Base-by-base conservation (phyloP, 2,113 vertebrate genomes). In the Pachyramphus minor region DNA sequence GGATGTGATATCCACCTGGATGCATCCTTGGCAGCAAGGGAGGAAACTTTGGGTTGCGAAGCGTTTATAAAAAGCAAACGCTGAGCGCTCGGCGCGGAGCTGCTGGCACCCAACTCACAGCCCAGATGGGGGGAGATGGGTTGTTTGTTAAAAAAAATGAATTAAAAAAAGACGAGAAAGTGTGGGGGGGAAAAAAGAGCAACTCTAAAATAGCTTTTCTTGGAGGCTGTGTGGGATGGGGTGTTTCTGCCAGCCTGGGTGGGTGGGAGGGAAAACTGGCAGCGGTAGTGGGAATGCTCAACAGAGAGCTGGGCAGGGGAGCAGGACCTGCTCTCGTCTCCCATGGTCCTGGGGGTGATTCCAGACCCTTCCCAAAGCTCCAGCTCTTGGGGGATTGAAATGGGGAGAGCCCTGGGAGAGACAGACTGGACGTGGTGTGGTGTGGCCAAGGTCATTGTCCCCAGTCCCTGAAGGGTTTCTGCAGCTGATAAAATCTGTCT, bases 71-170 rank as follows among this genome's bases (percentile, higher is more conserved):
- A 92, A 89, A 89, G 85, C 90, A 56, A 82, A 35, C 8, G 44
- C 47, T 6, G 74, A 60, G 74, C 56, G 5, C 39, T 91, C 14
- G 9, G 64, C 14, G 24, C 63, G 3, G 37, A 93, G 93, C 77
- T 94, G 92, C 93, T 95, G 95, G 95, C 95, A 95, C 83, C 75
- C 78, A 62, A 39, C 93, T 95, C 71, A 5, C 96, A 59, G 88
- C 79, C 90, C 93, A 94, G 96, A 96, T 96, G 95, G 97, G 95
- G 93, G 68, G 63, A 74, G 69, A 94, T 53, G 68, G 55, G 73
- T 31, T 91, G 69, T 55, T 77, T 69, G 71, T 60, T 35, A 63
- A 37, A 71, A 41, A 63, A 63, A 74, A 41, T 2, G 84, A 20
- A 68, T 66, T 74, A 47, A 84, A 93, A 92, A 89, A 90, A 84